Evolutionary conservation across 2,113 vertebrate species (phyloP).

Genomic region (Nesogale talazaci): DNA sequence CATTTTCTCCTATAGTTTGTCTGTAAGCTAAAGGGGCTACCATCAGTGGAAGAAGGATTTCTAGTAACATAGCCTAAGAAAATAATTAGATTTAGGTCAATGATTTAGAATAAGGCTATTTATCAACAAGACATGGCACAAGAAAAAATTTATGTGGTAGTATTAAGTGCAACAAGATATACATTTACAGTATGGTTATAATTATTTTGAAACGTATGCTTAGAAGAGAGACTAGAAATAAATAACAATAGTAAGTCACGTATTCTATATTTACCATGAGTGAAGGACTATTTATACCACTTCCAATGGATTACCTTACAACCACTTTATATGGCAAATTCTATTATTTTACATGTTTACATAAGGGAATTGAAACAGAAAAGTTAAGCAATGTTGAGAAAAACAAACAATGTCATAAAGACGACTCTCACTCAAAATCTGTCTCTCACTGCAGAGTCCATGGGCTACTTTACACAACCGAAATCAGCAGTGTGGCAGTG

Average conservation of each 20-base stretch:
- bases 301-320: not conserved
- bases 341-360: not conserved
- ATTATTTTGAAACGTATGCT: slow-evolving; percentile 7
- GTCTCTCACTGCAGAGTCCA: not conserved
- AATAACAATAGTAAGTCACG: not conserved
- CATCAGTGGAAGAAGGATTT: not conserved
- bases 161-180: not conserved
- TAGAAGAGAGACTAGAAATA: slow-evolving; percentile 11
- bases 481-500: not conserved
- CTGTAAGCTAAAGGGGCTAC: not conserved
- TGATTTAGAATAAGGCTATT: not conserved
- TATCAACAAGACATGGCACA: not conserved
- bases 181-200: not conserved
- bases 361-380: not conserved
- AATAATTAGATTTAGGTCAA: slow-evolving; percentile 15
- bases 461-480: not conserved
- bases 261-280: not conserved
- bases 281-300: not conserved
- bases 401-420: not conserved
- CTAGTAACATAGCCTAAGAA: slow-evolving; percentile 37
- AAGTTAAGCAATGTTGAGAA: not conserved
- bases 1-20: not conserved
- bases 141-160: not conserved
- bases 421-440: not conserved
- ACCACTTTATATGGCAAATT: not conserved